These are phyloP conservation scores for Dendronephthya gigantea DNA, from an alignment of 64 coral and sea anemone species.

Conservation along the genomic window DNA sequence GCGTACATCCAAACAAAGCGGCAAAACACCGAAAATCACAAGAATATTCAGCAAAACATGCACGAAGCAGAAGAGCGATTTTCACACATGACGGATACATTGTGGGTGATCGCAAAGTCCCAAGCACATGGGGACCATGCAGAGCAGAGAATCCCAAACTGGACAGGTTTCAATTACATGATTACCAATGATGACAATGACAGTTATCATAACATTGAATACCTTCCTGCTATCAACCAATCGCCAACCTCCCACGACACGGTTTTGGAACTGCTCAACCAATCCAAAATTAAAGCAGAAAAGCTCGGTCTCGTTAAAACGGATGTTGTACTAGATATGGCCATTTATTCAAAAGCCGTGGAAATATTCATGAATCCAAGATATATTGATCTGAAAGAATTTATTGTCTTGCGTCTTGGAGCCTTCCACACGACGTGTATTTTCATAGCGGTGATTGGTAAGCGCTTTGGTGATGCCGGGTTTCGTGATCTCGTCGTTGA, in stretches of 20 bases:
- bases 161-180: conserved; percentile 19
- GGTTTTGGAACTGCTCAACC: not conserved
- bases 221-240: conserved; percentile 1
- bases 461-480: conserved; percentile 9
- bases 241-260: conserved; percentile 10
- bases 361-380: not conserved
- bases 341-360: conserved; percentile 15
- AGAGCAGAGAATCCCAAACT: not conserved
- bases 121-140: not conserved
- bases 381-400: conserved; percentile 9
- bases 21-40: not conserved
- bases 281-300: conserved; percentile 9
- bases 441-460: not conserved
- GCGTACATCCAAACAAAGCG: not conserved
- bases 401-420: conserved; percentile 18
- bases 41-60: conserved; percentile 7
- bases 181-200: not conserved
- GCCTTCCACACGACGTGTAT: not conserved
- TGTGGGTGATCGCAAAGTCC: conserved; percentile 8
- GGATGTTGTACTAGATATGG: conserved; percentile 9
- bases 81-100: not conserved
- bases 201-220: conserved; percentile 21
- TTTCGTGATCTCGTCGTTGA: not conserved
- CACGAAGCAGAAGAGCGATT: not conserved
- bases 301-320: not conserved